phyloP scores from a whole-genome alignment of 2,113 vertebrate species.

The Chiloscyllium plagiosum region DNA sequence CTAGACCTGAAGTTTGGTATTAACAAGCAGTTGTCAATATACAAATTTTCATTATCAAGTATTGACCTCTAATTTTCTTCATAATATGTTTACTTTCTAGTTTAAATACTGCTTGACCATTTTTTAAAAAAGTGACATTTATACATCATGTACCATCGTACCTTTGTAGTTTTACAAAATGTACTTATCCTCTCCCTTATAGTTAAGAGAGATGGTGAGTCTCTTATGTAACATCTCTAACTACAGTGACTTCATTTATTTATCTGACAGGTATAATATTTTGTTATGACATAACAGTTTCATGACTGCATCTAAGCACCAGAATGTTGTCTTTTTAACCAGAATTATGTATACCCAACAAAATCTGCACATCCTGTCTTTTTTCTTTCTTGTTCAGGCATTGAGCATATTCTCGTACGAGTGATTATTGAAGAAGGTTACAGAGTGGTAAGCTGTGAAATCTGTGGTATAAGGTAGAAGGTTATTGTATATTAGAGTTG shows the following conservation, averaged over 20 bases:
- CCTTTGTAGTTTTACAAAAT: neutral
- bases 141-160: neutral
- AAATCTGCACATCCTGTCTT: neutral
- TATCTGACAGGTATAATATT: neutral
- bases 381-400: conserved; percentile 61
- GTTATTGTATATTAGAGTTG: neutral
- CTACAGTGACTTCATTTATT: neutral
- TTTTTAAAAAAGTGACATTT: neutral
- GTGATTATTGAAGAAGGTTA: conserved; percentile 70
- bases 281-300: neutral
- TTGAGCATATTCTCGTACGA: conserved; percentile 73
- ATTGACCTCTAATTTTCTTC: neutral
- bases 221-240: neutral
- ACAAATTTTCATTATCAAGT: neutral
- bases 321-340: neutral
- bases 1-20: neutral
- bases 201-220: neutral
- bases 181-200: neutral
- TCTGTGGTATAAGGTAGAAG: neutral
- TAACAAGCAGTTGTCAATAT: neutral
- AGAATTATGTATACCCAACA: neutral
- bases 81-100: neutral
- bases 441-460: conserved; percentile 68
- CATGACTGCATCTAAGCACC: neutral
- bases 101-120: neutral